A percentile compares a stretch with the other conserved stretches of the same genome.
These are phyloP conservation scores for Equus quagga DNA, from an alignment of 2,113 vertebrate genomes.

Conservation along the genomic window DNA sequence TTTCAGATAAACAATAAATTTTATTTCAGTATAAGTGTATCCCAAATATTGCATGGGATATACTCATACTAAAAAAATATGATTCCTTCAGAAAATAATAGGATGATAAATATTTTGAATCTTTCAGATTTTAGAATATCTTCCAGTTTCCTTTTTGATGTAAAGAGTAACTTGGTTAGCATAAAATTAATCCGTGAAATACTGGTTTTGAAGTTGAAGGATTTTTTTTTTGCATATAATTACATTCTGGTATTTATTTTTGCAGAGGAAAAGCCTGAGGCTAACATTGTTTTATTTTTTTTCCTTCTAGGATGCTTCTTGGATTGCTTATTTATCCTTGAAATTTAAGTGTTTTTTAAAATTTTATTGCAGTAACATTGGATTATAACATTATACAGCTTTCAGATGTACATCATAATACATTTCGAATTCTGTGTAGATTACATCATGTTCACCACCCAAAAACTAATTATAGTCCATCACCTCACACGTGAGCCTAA, in stretches of 20 bases:
- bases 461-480: no score
- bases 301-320: conserved; percentile 9
- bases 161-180: background rate
- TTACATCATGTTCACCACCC: no score
- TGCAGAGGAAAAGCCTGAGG: background rate
- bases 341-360: background rate
- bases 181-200: conserved; percentile 38
- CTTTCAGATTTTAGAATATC: conserved; percentile 47
- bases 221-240: conserved; percentile 19
- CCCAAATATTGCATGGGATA: background rate
- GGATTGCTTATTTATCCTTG: conserved; percentile 6
- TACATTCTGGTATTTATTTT: conserved; percentile 13
- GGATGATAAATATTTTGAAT: conserved; percentile 9
- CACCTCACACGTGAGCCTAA: no score
- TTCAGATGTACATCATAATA: no score
- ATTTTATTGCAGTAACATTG: no score
- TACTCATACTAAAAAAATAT: conserved; percentile 32
- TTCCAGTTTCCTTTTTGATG: background rate
- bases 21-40: conserved; percentile 31
- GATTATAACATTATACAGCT: no score
- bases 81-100: background rate
- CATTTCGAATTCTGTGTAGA: no score
- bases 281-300: conserved; percentile 14
- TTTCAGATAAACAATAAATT: conserved; percentile 58
- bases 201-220: conserved; percentile 10